Conservation (phyloP, 2,113 vertebrate genomes). For the Todiramphus saurophagus region DNA sequence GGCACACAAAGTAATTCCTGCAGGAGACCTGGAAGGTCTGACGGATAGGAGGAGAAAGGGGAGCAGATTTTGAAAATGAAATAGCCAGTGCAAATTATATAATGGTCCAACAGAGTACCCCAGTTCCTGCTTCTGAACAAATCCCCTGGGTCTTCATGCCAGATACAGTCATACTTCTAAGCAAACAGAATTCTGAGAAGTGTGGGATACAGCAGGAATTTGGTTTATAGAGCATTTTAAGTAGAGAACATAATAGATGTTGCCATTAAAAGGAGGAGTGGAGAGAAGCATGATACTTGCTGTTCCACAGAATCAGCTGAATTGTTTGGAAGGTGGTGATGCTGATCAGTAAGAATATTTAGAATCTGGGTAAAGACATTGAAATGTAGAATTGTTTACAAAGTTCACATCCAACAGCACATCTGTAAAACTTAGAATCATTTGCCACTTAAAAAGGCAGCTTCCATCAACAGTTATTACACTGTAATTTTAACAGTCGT, state of each 20-base stretch:
- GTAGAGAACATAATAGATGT: neutral
- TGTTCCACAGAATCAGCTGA: neutral
- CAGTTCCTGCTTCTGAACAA: neutral
- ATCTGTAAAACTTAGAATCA: neutral
- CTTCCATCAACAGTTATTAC: neutral
- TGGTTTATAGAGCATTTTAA: neutral
- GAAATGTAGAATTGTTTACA: neutral
- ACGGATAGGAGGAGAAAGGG: neutral
- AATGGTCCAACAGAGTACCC: neutral
- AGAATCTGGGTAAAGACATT: neutral
- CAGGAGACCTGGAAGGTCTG: neutral
- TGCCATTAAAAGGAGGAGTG: neutral
- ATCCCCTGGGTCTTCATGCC: neutral
- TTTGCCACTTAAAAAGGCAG: neutral
- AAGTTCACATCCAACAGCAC: neutral
- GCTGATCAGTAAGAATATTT: neutral
- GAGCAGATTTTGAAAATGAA: neutral
- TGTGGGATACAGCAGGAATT: neutral
- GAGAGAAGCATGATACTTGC: neutral
- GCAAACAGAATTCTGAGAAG: neutral
- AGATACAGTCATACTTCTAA: neutral
- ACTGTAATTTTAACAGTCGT: neutral
- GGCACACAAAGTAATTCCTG: neutral
- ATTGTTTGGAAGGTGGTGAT: slow-evolving; percentile 6
- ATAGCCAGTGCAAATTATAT: neutral